A percentile compares a stretch with the other conserved stretches of the same genome.
Evolutionary conservation across 1,140 invertebrate genomes (phyloP).

Genomic region (Brachionus koreanus): DNA sequence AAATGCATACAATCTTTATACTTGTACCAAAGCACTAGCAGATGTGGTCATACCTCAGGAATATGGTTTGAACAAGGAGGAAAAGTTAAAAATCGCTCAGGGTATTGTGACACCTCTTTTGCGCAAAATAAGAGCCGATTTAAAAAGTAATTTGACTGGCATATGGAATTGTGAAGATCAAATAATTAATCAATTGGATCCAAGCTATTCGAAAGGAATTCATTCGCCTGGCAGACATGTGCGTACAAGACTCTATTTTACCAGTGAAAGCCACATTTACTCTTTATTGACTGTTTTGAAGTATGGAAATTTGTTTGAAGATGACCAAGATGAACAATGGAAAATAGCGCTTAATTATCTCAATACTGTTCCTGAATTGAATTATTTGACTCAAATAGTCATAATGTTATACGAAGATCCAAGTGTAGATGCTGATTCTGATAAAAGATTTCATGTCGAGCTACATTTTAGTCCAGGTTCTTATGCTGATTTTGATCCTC

Average conservation of each 20-base stretch:
- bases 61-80: slow-evolving; percentile 89
- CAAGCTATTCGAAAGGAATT: slow-evolving; percentile 77
- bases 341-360: slow-evolving; percentile 95
- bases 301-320: slow-evolving; percentile 84
- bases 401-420: slow-evolving; percentile 99
- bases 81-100: slow-evolving; percentile 93
- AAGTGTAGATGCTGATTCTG: slow-evolving; percentile 67
- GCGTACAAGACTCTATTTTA: slow-evolving; percentile 92
- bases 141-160: slow-evolving; percentile 40
- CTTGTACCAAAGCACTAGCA: slow-evolving; percentile 87
- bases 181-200: slow-evolving; percentile 36
- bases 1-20: slow-evolving; percentile 87
- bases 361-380: slow-evolving; percentile 91
- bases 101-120: slow-evolving; percentile 93
- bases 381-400: slow-evolving; percentile 98
- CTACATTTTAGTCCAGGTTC: slow-evolving; percentile 46
- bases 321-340: slow-evolving; percentile 92
- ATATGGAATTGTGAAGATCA: slow-evolving; percentile 41
- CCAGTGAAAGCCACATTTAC: slow-evolving; percentile 98
- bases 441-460: slow-evolving; percentile 46
- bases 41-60: slow-evolving; percentile 99
- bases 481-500: slow-evolving; percentile 34
- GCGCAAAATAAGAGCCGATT: slow-evolving; percentile 80
- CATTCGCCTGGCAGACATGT: slow-evolving; percentile 95
- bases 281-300: slow-evolving; percentile 89